These are phyloP conservation scores for Calypte anna DNA, from an alignment of 2,113 vertebrate genomes.

Conservation along the genomic window DNA sequence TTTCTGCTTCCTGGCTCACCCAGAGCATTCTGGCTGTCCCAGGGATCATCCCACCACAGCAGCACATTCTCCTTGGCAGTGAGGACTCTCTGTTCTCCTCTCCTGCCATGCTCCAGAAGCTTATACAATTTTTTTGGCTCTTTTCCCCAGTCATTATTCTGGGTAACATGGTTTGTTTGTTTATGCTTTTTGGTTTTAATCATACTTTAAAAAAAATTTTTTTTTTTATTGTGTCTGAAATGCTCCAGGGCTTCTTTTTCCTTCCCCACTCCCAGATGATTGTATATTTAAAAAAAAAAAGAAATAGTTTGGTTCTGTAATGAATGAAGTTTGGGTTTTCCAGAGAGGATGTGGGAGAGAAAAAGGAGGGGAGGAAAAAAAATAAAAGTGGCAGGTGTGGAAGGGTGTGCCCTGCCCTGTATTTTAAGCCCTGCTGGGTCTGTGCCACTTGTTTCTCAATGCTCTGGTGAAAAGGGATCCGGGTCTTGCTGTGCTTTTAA, in stretches of 20 bases:
- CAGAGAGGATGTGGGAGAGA: constrained; percentile 77
- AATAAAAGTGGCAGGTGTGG: constrained; percentile 81
- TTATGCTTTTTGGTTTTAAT: constrained; percentile 36
- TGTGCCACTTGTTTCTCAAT: not conserved
- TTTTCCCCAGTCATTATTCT: constrained; percentile 29
- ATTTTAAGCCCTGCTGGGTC: constrained; percentile 66
- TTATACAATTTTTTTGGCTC: constrained; percentile 39
- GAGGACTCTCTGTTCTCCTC: constrained; percentile 20
- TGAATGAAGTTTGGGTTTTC: constrained; percentile 63
- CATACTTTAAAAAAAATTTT: not conserved
- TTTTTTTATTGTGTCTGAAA: not conserved
- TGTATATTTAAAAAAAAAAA: not conserved
- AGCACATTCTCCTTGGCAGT: not conserved
- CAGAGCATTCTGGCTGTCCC: not conserved
- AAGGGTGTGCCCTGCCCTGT: constrained; percentile 47
- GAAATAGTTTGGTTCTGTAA: constrained; percentile 74
- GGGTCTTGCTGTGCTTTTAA: not conserved
- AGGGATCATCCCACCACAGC: not conserved
- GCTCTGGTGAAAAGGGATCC: not conserved
- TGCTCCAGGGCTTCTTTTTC: not conserved
- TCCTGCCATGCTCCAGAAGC: constrained; percentile 12
- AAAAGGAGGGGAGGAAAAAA: not conserved
- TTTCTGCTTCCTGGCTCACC: not conserved
- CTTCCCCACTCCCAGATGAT: not conserved
- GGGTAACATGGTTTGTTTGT: constrained; percentile 48